Percentiles rank a stretch among this genome's conserved stretches.
phyloP scores from a whole-genome alignment of 2,888 invertebrate species.

The Eupeodes latifasciatus region DNA sequence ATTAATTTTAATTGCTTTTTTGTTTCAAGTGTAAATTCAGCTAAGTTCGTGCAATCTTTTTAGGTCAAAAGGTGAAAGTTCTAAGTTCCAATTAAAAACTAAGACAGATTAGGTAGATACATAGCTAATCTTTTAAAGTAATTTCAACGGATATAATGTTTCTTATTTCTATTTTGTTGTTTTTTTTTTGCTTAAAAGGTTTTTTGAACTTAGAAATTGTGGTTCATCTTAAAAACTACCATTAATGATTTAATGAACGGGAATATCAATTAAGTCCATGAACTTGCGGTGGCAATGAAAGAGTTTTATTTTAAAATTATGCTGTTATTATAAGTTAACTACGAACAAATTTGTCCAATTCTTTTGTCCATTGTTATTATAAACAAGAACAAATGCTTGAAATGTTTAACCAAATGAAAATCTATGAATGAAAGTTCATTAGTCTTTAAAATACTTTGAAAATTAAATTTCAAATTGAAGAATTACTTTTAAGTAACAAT shows the following conservation, averaged over 20 bases:
- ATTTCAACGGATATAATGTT: neutral
- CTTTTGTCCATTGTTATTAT: too few species aligned
- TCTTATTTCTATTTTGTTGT: too few species aligned
- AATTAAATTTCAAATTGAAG: too few species aligned
- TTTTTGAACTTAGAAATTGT: neutral
- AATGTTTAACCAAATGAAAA: too few species aligned
- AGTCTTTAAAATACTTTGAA: too few species aligned
- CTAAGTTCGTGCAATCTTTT: neutral
- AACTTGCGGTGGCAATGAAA: neutral
- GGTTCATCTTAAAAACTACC: neutral
- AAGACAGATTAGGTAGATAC: neutral
- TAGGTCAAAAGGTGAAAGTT: slow-evolving; percentile 5
- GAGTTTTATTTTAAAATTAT: neutral
- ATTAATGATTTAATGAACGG: neutral
- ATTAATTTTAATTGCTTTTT: neutral
- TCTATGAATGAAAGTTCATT: too few species aligned
- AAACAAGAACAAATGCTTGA: too few species aligned
- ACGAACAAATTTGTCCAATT: too few species aligned
- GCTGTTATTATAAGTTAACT: neutral
- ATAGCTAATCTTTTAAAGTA: neutral
- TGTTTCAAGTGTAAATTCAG: neutral
- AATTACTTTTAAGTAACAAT: too few species aligned
- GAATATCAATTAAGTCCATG: neutral
- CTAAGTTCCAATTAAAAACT: neutral
- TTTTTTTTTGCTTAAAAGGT: neutral